Evolutionary conservation across 2,888 invertebrate genomes (phyloP), one percentile per base, ranked within the genome.

Genomic region (Cosmia trapezina): DNA sequence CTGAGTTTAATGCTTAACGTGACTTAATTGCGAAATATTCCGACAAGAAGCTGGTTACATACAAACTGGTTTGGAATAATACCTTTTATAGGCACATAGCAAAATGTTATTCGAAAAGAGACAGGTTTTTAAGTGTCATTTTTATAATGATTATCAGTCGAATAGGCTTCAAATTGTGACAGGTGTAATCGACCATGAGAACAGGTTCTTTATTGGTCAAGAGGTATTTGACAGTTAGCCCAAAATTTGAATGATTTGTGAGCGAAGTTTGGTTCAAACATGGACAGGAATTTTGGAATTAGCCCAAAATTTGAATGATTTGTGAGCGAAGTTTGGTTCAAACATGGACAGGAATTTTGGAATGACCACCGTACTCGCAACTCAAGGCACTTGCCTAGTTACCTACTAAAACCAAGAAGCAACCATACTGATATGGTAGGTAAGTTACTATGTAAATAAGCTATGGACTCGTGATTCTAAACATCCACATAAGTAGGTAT

Each of bases 11-110:
- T 84, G 77, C 74, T 71, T 80, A 80, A 77, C 80, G 85, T 86
- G 86, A 81, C 75, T 85, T 81, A 79, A 83, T 86, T 85, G 79
- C 81, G 80, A 86, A 86, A 86, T 85, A 82, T 82, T 70, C 71
- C 71, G 62, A 75, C 74, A 61, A 82, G 80, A 76, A 83, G 81
- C 80, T 79, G 72, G 76, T 83, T 79, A 68, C 73, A 68, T 67
- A 47, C 57, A 74, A 75, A 78, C 84, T 75, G 69, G 84, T 85
- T 82, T 80, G 54, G 33, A 78, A 75, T 85, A 85, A 85, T 76
- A 79, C 72, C 80, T 49, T 83, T 11, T 65, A 76, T 2, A 47
- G 71, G 57, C 49, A 68, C 53, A 70, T 54, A 67, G 62, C 59
- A 14, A 71, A 76, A 73, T 59, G 45, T 60, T 81, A 62, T 56